phyloP scores from a whole-genome alignment of 2,113 vertebrate genomes.

The Mormyrus iriodes region DNA sequence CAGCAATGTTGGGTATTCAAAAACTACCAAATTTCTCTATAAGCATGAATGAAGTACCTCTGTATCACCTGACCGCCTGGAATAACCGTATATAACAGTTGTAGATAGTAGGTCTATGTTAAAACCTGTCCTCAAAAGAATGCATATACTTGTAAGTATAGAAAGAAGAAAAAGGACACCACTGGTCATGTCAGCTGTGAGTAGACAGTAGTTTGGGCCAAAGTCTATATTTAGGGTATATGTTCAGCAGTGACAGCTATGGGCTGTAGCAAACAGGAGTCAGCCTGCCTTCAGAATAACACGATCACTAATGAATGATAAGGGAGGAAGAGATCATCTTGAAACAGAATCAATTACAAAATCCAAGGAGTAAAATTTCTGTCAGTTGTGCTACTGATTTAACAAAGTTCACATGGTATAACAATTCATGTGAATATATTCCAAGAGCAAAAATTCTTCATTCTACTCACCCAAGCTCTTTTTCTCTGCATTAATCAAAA shows the following conservation, averaged over 20 bases:
- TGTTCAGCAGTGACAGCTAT: constrained; percentile 36
- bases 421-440: not conserved
- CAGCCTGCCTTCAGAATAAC: constrained; percentile 38
- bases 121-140: not conserved
- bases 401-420: not conserved
- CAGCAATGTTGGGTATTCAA: not conserved
- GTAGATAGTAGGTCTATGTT: not conserved
- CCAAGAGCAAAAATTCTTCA: not conserved
- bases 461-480: not conserved
- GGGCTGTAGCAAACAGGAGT: constrained; percentile 30
- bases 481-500: not conserved
- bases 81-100: too few species aligned
- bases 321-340: constrained; percentile 23
- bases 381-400: not conserved
- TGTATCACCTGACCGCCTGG: too few species aligned
- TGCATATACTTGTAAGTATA: not conserved
- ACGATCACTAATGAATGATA: constrained; percentile 38
- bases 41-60: too few species aligned
- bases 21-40: not conserved
- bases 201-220: not conserved
- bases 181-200: not conserved
- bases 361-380: not conserved
- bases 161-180: not conserved
- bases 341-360: not conserved
- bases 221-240: constrained; percentile 41